Conservation (phyloP, 2,797 vertebrate genomes). For the Danio choprae region DNA sequence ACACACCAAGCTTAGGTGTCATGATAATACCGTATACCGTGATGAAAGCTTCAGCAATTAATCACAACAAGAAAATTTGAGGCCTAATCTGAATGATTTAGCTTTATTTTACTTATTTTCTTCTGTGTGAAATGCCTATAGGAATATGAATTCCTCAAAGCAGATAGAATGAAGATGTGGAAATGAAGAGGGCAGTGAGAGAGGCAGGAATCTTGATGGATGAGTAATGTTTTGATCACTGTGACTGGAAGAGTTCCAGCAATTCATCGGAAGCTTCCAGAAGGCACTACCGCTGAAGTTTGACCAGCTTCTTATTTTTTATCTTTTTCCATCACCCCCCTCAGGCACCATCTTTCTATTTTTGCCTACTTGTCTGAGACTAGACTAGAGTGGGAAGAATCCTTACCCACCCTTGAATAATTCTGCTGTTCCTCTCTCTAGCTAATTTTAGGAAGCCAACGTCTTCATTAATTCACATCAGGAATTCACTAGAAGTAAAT, state of each 20-base stretch:
- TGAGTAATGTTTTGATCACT: background rate
- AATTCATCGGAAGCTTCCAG: background rate
- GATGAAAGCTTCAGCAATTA: too few species aligned
- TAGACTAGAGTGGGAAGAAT: background rate
- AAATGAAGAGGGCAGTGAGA: background rate
- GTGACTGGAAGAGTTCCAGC: background rate
- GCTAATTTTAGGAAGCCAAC: slow-evolving; percentile 27
- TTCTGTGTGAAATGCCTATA: background rate
- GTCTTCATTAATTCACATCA: slow-evolving; percentile 39
- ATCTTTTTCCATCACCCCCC: background rate
- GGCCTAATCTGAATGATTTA: too few species aligned
- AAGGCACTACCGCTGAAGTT: background rate
- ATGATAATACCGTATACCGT: too few species aligned
- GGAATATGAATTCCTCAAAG: background rate
- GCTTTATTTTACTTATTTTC: too few species aligned
- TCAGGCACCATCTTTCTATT: background rate
- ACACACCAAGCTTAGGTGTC: too few species aligned
- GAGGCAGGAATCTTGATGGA: background rate
- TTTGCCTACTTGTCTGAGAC: slow-evolving; percentile 14
- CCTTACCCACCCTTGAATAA: background rate
- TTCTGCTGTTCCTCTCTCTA: background rate
- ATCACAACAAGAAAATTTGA: too few species aligned
- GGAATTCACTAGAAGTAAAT: slow-evolving; percentile 25
- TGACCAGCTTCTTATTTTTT: background rate
- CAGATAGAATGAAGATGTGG: background rate